Conservation (phyloP, 2,797 vertebrate species). For the Nyctalus aviator region DNA sequence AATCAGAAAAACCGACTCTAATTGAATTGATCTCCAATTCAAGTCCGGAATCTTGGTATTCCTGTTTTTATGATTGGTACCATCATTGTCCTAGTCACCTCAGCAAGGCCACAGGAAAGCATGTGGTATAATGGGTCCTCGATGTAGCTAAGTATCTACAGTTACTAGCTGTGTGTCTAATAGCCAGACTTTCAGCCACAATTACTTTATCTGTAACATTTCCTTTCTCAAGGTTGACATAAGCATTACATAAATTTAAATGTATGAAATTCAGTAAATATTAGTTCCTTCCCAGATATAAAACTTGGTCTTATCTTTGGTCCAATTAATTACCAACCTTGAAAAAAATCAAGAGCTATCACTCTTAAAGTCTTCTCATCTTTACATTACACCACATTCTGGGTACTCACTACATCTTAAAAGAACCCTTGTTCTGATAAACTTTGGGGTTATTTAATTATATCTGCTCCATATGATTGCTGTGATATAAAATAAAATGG, state of each 20-base stretch:
- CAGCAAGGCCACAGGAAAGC: too few relatives aligned
- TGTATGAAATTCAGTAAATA: not conserved
- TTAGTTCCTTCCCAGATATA: not conserved
- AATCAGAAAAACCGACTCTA: not conserved
- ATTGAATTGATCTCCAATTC: not conserved
- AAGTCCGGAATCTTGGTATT: not conserved
- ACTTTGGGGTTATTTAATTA: not conserved
- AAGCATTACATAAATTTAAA: not conserved
- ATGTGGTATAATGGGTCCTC: accelerated
- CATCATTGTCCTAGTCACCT: not conserved
- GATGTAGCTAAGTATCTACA: not conserved
- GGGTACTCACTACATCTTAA: not conserved
- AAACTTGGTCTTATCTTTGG: not conserved
- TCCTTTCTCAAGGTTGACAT: not conserved
- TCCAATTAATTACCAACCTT: not conserved
- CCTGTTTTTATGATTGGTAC: not conserved
- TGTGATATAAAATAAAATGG: not conserved
- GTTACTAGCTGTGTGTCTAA: not conserved
- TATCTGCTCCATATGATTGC: not conserved
- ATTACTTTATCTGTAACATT: not conserved
- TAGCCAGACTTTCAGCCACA: not conserved
- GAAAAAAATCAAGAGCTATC: not conserved
- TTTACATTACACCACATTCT: not conserved
- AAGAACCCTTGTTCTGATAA: not conserved
- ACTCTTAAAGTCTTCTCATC: not conserved